These are phyloP conservation scores for Caprella mutica DNA, from an alignment of 2,888 invertebrate species.

Conservation along the genomic window DNA sequence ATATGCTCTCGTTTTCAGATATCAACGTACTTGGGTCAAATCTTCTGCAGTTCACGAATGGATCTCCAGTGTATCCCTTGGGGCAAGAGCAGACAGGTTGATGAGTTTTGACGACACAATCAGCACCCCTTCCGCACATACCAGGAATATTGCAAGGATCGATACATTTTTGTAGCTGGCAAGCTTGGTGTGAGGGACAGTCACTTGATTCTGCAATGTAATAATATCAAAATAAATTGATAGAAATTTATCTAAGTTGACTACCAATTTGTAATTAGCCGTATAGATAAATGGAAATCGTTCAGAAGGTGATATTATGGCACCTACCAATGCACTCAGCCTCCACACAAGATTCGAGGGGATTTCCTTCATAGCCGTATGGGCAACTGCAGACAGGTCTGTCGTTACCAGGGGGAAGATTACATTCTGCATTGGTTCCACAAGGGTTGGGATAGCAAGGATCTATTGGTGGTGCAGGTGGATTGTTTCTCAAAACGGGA, in stretches of 20 bases:
- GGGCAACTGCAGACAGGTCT: conserved; percentile 76
- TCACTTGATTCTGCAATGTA: conserved; percentile 54
- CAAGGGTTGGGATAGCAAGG: conserved; percentile 80
- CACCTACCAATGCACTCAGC: conserved; percentile 54
- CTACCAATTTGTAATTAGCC: background rate
- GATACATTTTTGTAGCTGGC: conserved; percentile 63
- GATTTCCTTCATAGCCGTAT: conserved; percentile 66
- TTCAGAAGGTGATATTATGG: background rate
- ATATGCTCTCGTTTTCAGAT: too few species aligned
- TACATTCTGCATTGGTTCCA: conserved; percentile 65
- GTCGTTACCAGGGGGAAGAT: conserved; percentile 54
- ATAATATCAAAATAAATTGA: background rate
- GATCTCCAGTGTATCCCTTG: conserved; percentile 64
- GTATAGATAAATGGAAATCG: background rate
- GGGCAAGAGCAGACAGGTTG: conserved; percentile 48
- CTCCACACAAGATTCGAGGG: conserved; percentile 56
- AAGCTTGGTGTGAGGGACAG: conserved; percentile 58
- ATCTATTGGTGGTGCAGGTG: conserved; percentile 42
- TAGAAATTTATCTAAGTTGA: background rate
- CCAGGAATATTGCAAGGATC: conserved; percentile 59
- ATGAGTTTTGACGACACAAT: conserved; percentile 58
- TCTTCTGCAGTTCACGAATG: conserved; percentile 52
- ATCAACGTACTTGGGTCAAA: conserved; percentile 18
- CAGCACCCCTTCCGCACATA: conserved; percentile 61
- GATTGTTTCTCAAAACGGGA: conserved; percentile 5